A percentile compares a stretch with the other conserved stretches of the same genome.
Conservation (phyloP, 2,888 invertebrate species). For the Poecilus cupreus region DNA sequence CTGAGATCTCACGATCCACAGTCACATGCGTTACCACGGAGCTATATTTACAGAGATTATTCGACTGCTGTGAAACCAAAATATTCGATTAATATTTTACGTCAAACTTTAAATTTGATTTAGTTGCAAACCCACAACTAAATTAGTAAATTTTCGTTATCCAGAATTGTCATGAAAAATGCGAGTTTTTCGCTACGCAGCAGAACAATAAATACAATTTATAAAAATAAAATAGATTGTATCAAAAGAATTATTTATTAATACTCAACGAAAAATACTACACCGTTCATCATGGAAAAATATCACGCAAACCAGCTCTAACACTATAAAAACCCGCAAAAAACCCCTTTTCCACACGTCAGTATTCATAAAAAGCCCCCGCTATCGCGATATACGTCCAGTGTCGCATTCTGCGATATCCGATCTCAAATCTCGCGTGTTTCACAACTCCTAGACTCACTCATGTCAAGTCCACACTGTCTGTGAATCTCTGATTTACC, state of each 20-base stretch:
- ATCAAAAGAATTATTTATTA: slow-evolving; percentile 12
- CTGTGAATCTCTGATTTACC: slow-evolving; percentile 25
- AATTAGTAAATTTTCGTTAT: too few species aligned
- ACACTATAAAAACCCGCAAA: background rate
- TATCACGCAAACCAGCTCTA: background rate
- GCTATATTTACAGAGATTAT: too few species aligned
- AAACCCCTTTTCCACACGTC: background rate
- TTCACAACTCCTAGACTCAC: background rate
- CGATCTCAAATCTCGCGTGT: background rate
- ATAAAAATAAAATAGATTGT: background rate
- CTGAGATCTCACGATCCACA: too few species aligned
- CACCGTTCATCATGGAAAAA: background rate
- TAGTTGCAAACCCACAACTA: too few species aligned
- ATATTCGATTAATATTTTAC: too few species aligned
- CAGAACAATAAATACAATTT: too few species aligned
- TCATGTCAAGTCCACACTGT: background rate
- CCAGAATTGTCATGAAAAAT: too few species aligned
- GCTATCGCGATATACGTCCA: background rate
- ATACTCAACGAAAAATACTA: background rate
- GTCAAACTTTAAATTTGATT: too few species aligned
- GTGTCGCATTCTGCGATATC: slow-evolving; percentile 8
- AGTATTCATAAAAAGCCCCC: background rate
- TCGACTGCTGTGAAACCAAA: too few species aligned
- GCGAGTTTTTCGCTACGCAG: too few species aligned
- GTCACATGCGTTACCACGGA: too few species aligned